phyloP scores from a whole-genome alignment of 1,140 invertebrate genomes.

The Anoplophora glabripennis region DNA sequence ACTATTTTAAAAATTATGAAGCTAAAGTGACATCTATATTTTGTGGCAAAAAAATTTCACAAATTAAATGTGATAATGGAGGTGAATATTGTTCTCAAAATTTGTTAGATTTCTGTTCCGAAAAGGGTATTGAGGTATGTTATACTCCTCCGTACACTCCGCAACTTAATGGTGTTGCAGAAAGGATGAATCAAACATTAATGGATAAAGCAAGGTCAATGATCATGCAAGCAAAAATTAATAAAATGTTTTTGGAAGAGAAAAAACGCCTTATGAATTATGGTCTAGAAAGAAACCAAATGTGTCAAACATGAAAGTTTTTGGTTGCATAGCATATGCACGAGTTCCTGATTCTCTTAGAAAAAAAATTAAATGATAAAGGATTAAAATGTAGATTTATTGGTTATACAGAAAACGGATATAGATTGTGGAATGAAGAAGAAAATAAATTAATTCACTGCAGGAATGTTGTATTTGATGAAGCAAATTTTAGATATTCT shows the following conservation, averaged over 20 bases:
- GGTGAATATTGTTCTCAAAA: no score
- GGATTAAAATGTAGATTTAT: slow-evolving; percentile 28
- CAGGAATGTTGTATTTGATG: slow-evolving; percentile 42
- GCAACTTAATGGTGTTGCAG: slow-evolving; percentile 53
- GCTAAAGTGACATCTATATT: no score
- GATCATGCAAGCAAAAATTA: slow-evolving; percentile 33
- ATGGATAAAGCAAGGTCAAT: slow-evolving; percentile 48
- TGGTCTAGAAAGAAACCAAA: slow-evolving; percentile 38
- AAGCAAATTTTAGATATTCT: slow-evolving; percentile 16
- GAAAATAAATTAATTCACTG: slow-evolving; percentile 32
- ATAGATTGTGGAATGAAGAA: slow-evolving; percentile 28
- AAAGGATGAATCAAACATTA: slow-evolving; percentile 50
- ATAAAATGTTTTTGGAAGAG: slow-evolving; percentile 25
- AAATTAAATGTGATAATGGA: no score
- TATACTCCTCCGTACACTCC: slow-evolving; percentile 45
- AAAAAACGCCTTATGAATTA: slow-evolving; percentile 37
- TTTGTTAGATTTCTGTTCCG: no score
- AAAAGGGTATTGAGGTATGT: no score
- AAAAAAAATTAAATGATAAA: slow-evolving; percentile 19
- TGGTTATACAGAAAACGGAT: slow-evolving; percentile 30
- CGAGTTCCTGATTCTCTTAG: slow-evolving; percentile 28
- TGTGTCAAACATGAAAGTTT: slow-evolving; percentile 35
- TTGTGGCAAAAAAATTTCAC: no score
- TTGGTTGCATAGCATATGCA: slow-evolving; percentile 38
- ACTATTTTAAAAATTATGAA: no score